phyloP scores from a whole-genome alignment of 2,113 vertebrate species.

The Gambusia holbrooki region DNA sequence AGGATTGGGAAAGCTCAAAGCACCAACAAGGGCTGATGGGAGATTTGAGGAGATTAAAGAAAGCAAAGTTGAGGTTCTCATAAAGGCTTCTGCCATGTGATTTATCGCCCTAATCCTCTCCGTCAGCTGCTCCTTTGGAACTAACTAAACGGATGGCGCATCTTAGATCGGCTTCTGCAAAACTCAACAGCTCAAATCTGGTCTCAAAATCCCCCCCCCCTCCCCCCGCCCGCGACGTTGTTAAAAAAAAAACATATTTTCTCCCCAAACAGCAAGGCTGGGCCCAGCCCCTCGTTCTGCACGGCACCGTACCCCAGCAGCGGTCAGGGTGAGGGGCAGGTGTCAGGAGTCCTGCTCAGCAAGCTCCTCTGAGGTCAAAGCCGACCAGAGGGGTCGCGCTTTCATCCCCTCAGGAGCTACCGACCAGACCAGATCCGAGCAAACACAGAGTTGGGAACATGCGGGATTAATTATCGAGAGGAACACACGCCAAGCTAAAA shows the following conservation, averaged over 20 bases:
- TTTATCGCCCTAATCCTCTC: constrained; percentile 37
- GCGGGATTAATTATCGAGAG: constrained; percentile 36
- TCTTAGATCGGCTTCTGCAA: constrained; percentile 12
- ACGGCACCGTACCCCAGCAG: constrained; percentile 14
- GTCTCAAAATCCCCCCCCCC: neutral
- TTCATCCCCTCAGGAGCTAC: constrained; percentile 63
- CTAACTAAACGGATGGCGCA: neutral
- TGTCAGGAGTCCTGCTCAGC: constrained; percentile 50
- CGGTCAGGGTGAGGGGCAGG: constrained; percentile 28
- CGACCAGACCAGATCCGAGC: constrained; percentile 43
- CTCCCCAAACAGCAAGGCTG: neutral
- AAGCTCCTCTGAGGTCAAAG: constrained; percentile 44
- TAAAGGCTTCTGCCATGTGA: constrained; percentile 38
- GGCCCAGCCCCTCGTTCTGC: constrained; percentile 44
- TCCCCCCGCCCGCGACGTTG: no score
- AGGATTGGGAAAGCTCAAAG: constrained; percentile 28
- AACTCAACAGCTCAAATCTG: neutral
- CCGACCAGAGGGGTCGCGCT: constrained; percentile 33
- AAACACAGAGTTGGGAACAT: constrained; percentile 51
- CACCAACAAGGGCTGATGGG: constrained; percentile 24
- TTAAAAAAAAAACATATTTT: constrained; percentile 8
- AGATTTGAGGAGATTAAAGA: constrained; percentile 52
- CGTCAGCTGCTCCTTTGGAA: constrained; percentile 32
- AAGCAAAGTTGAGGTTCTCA: constrained; percentile 48
- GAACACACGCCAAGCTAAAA: neutral